Base-by-base conservation (phyloP, 1,140 invertebrate species). In the Apis cerana region DNA sequence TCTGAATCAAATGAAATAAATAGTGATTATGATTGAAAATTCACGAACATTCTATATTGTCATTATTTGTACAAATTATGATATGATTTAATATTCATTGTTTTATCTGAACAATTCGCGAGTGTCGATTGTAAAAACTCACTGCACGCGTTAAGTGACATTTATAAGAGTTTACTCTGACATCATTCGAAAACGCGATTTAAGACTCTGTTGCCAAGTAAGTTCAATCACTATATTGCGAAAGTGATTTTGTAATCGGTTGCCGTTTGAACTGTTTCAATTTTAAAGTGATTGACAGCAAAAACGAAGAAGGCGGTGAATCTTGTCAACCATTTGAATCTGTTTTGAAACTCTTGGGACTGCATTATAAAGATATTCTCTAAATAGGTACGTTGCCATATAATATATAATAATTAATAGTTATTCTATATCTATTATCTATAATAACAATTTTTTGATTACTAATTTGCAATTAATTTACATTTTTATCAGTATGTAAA, bases 201-300 rank as follows among this genome's bases (percentile, higher is more conserved):
- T 5, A 1, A 50, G 69, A 67, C 15, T 21, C 43, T 17, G 65
- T 52, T 67, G 11, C 17, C 54, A 12, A 54, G 23, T 21, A 48
- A 56, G 7, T 48, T 80, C 8, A 1, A 27, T 50, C 48, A 13
- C 52, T 56, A n/a, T 19, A 11, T 54, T n/a, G 11, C 23, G 74
- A 68, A 61, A 59, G 48, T 76, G 64, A 54, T 76, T 61, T 67
- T 82, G 13, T 27, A 75, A 81, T 50, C 17, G 23, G 23, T 54
- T 23, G 54, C 21, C 61, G 17, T 48, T 59, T 43, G 7, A 48
- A 23, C 19, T 13, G 21, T 21, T 52, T 27, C 13, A 12, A 52
- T 54, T n/a, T 8, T 10, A 1, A 50, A 7, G 71, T 68, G 72
- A 81, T 61, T 75, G 71, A 68, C 72, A 54, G 8, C 43, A 11